Conservation (phyloP, 2,797 vertebrate genomes). For the Microctenopoma lineatum region DNA sequence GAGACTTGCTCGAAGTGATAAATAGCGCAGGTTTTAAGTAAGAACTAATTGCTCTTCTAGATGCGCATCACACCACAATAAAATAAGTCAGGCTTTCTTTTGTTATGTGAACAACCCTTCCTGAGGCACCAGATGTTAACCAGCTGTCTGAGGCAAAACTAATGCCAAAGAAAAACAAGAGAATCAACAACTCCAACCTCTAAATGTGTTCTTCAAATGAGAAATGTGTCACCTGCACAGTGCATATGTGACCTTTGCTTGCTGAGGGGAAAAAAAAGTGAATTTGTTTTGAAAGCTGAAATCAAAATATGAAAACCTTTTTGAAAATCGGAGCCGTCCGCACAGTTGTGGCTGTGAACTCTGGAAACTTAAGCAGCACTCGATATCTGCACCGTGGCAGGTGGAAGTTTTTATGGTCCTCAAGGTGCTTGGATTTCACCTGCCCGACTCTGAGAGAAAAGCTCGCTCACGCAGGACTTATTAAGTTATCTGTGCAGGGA, state of each 20-base stretch:
- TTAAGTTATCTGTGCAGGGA: neutral
- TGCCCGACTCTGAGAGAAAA: constrained; percentile 23
- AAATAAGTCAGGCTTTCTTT: constrained; percentile 9
- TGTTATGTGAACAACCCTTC: constrained; percentile 4
- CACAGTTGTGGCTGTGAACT: neutral
- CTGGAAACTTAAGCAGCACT: constrained; percentile 25
- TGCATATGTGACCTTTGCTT: constrained; percentile 21
- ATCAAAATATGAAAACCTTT: neutral
- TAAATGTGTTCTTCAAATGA: neutral
- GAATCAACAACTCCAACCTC: neutral
- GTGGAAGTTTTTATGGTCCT: constrained; percentile 25
- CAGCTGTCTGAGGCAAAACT: constrained; percentile 10
- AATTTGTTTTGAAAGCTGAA: constrained; percentile 10
- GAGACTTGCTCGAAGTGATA: constrained; percentile 26
- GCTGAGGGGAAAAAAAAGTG: neutral
- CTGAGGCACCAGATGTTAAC: constrained; percentile 15
- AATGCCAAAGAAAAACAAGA: constrained; percentile 16
- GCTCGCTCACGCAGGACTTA: constrained; percentile 9
- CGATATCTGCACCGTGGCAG: constrained; percentile 12
- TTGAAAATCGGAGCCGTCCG: constrained; percentile 12
- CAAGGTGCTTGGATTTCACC: constrained; percentile 37
- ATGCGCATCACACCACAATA: constrained; percentile 1
- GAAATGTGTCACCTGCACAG: neutral
- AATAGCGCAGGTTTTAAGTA: constrained; percentile 19
- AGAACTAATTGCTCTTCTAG: constrained; percentile 38